These are phyloP conservation scores for Celastrina argiolus DNA, from an alignment of 2,888 invertebrate genomes.

Conservation along the genomic window DNA sequence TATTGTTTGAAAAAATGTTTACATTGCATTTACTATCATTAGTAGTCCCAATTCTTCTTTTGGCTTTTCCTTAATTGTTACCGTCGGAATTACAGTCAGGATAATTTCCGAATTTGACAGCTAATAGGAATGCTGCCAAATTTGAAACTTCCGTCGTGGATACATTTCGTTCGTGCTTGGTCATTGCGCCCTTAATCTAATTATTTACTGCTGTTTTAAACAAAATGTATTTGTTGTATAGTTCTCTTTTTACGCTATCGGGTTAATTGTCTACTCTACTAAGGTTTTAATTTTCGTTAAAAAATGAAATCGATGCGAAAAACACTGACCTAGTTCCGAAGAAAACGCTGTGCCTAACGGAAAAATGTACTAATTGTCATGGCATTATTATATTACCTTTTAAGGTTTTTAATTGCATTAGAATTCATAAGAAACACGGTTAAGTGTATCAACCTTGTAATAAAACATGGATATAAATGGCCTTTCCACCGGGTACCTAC, in stretches of 20 bases:
- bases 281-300: background rate
- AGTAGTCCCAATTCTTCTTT: background rate
- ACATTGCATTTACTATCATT: conserved; percentile 21
- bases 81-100: conserved; percentile 8
- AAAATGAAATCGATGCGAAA: background rate
- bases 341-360: background rate
- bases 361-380: conserved; percentile 2
- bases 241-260: background rate
- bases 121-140: conserved; percentile 6
- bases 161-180: background rate
- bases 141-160: background rate
- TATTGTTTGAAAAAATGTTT: conserved; percentile 11
- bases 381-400: conserved; percentile 6
- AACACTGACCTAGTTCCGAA: conserved; percentile 6
- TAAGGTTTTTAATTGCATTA: conserved; percentile 8
- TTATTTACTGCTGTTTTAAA: background rate
- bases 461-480: conserved; percentile 20
- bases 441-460: conserved; percentile 9
- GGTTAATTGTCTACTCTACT: background rate
- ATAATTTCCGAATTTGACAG: background rate
- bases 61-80: background rate
- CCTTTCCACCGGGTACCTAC: background rate
- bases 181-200: background rate
- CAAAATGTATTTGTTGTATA: background rate
- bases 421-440: conserved; percentile 1